phyloP scores from a whole-genome alignment of 2,888 invertebrate species.

The Steinernema scapterisci region DNA sequence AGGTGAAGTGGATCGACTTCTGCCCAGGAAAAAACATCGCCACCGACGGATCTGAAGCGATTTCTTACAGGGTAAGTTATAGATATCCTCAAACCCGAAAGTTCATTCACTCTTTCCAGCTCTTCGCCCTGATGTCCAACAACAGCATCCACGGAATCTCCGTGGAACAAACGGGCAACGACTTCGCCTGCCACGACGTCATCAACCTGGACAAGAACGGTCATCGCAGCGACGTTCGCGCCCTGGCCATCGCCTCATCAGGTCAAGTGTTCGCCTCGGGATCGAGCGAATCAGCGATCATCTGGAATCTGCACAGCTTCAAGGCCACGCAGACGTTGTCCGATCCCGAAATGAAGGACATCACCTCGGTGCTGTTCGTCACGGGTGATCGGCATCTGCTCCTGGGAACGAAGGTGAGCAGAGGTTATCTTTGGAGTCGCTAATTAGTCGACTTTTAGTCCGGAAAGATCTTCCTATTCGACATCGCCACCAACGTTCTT shows the following conservation, averaged over 20 bases:
- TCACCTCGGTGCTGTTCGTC: slow-evolving; percentile 79
- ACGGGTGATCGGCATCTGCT: slow-evolving; percentile 89
- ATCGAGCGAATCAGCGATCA: slow-evolving; percentile 74
- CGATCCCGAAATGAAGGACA: slow-evolving; percentile 73
- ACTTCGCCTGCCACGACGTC: slow-evolving; percentile 33
- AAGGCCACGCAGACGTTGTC: slow-evolving; percentile 77
- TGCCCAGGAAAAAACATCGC: slow-evolving; percentile 22
- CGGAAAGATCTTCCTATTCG: slow-evolving; percentile 55
- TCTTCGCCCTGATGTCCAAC: slow-evolving; percentile 52
- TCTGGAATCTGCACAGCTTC: slow-evolving; percentile 79
- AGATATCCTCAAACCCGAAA: no score
- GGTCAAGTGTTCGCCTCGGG: slow-evolving; percentile 73
- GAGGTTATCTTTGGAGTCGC: background rate
- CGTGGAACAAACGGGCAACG: slow-evolving; percentile 40
- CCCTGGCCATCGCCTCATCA: slow-evolving; percentile 86
- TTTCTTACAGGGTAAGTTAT: slow-evolving; percentile 40
- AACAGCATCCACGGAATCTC: slow-evolving; percentile 56
- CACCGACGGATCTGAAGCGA: background rate
- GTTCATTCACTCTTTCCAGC: slow-evolving; percentile 37
- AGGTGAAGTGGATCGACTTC: slow-evolving; percentile 64
- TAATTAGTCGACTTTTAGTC: slow-evolving; percentile 67
- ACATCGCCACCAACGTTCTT: slow-evolving; percentile 76
- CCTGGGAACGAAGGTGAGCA: slow-evolving; percentile 79
- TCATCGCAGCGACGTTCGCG: slow-evolving; percentile 86
- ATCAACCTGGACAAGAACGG: slow-evolving; percentile 71